phyloP scores from a whole-genome alignment of 2,888 invertebrate species.

The Orthonevra nobilis region DNA sequence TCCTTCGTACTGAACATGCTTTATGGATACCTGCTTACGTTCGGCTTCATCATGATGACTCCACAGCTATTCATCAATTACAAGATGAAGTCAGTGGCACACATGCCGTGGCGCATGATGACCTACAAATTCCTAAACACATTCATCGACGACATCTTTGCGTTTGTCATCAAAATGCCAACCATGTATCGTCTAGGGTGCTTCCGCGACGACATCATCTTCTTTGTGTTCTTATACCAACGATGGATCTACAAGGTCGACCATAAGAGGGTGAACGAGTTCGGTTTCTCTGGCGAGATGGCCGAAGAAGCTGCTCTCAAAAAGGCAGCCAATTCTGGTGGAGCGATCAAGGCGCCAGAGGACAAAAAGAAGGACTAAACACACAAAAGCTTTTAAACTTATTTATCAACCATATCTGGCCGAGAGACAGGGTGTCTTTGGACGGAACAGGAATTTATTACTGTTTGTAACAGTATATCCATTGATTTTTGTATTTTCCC shows the following conservation, averaged over 20 bases:
- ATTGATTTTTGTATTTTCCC: conserved; percentile 33
- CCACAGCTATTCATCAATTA: conserved; percentile 99
- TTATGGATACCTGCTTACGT: conserved; percentile 98
- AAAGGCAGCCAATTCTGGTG: conserved; percentile 44
- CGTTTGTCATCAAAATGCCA: conserved; percentile 99
- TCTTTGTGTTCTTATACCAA: conserved; percentile 99
- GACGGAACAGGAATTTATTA: conserved; percentile 51
- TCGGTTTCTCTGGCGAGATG: conserved; percentile 98
- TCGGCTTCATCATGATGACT: conserved; percentile 99
- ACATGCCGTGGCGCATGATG: conserved; percentile 99
- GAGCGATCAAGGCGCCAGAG: conserved; percentile 74
- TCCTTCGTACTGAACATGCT: conserved; percentile 97
- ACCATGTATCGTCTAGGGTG: conserved; percentile 98
- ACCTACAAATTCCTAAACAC: conserved; percentile 99
- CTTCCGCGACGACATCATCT: conserved; percentile 99
- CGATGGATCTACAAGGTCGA: conserved; percentile 99
- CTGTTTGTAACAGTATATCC: conserved; percentile 55
- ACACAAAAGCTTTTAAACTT: too few relatives aligned
- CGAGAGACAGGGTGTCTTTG: too few relatives aligned
- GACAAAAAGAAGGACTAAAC: conserved; percentile 79
- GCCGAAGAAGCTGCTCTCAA: conserved; percentile 74
- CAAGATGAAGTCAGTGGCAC: conserved; percentile 99
- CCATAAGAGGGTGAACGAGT: conserved; percentile 96
- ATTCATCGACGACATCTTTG: conserved; percentile 99
- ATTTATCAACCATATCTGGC: too few relatives aligned